These are phyloP conservation scores for Campoplex nolae DNA, from an alignment of 2,888 invertebrate genomes.

Conservation along the genomic window DNA sequence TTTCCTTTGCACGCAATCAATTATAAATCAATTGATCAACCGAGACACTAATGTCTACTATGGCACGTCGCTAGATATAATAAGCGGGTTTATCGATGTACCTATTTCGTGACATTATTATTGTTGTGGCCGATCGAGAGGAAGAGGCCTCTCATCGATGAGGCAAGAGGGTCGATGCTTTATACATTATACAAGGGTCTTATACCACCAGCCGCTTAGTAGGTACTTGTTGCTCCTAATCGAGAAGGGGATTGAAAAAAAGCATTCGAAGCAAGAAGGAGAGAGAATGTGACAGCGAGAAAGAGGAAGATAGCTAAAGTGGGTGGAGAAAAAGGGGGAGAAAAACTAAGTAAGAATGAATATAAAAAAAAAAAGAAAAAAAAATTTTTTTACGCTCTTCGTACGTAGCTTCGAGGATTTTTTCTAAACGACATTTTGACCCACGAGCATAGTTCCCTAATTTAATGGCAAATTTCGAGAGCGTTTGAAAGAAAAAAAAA, in stretches of 20 bases:
- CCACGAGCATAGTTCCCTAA: neutral
- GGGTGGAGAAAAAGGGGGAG: neutral
- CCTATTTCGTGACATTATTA: slow-evolving; percentile 32
- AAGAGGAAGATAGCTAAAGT: neutral
- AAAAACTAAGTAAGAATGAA: neutral
- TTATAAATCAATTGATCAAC: slow-evolving; percentile 7
- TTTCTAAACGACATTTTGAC: neutral
- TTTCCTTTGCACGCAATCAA: neutral
- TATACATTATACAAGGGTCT: slow-evolving; percentile 39
- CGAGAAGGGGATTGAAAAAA: slow-evolving; percentile 23
- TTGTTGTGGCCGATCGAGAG: slow-evolving; percentile 24
- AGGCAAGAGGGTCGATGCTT: slow-evolving; percentile 34
- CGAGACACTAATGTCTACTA: neutral
- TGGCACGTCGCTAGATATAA: slow-evolving; percentile 8
- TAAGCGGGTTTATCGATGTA: slow-evolving; percentile 4
- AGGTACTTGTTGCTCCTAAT: slow-evolving; percentile 49
- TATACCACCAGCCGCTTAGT: slow-evolving; percentile 7
- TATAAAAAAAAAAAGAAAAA: neutral
- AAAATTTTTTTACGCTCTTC: neutral
- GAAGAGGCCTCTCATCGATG: slow-evolving; percentile 36
- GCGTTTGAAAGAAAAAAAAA: neutral
- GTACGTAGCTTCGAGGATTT: neutral
- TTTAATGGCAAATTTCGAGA: neutral
- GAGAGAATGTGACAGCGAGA: neutral
- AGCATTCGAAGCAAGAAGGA: neutral